Conservation (phyloP, 1,140 invertebrate species). For the Riptortus pedestris region DNA sequence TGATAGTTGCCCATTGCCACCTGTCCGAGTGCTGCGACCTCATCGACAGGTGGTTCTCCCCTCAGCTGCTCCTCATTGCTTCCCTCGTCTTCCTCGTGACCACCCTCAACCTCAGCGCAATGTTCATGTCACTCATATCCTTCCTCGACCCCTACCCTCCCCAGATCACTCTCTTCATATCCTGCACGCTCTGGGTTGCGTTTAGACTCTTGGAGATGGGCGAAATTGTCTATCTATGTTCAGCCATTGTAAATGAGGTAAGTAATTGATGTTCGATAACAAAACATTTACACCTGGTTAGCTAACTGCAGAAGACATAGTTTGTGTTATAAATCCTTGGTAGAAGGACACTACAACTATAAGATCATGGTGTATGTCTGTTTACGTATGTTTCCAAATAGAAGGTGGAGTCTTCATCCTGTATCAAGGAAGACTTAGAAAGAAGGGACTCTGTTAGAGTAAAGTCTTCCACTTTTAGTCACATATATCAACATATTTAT, state of each 20-base stretch:
- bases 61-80: not conserved
- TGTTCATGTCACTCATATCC: slow-evolving; percentile 2
- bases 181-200: not conserved
- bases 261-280: not conserved
- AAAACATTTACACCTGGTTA: not conserved
- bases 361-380: not conserved
- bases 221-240: not conserved
- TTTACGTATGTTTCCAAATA: too few relatives aligned
- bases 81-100: not conserved
- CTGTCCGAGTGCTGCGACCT: not conserved
- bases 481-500: too few relatives aligned
- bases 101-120: not conserved
- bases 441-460: too few relatives aligned
- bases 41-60: not conserved
- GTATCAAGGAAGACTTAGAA: too few relatives aligned
- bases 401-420: not conserved
- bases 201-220: not conserved
- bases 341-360: not conserved
- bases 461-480: too few relatives aligned
- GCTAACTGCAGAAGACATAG: not conserved
- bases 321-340: not conserved
- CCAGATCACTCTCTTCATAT: not conserved
- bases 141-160: not conserved
- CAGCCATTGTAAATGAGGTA: not conserved
- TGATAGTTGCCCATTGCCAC: not conserved